A percentile compares a stretch with the other conserved stretches of the same genome.
phyloP scores from a whole-genome alignment of 1,140 invertebrate species.

The Dolichoris vasculosae region DNA sequence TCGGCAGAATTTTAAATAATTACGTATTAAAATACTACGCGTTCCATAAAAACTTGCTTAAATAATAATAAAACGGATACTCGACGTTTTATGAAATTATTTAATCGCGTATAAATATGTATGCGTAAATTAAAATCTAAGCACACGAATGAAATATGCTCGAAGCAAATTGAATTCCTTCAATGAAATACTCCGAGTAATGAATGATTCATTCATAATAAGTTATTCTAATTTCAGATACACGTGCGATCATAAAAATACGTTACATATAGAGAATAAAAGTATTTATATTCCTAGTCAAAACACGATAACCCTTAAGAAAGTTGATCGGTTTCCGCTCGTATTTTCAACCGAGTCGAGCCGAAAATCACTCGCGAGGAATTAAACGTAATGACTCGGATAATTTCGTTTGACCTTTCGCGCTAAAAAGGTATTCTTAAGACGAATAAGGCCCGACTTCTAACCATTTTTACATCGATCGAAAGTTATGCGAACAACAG shows the following conservation, averaged over 20 bases:
- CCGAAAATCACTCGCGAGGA: background rate
- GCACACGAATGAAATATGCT: background rate
- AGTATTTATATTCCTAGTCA: background rate
- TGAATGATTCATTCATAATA: background rate
- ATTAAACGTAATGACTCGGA: background rate
- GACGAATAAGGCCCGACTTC: no score
- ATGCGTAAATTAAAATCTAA: background rate
- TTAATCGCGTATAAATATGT: background rate
- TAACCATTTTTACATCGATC: no score
- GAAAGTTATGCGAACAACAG: background rate
- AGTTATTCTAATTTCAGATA: background rate
- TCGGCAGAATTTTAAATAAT: background rate
- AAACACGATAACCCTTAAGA: background rate
- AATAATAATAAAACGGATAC: background rate
- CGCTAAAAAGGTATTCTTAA: background rate
- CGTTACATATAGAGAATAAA: background rate
- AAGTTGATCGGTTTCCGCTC: background rate
- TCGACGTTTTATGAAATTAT: background rate
- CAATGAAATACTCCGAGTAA: background rate
- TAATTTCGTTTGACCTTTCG: background rate
- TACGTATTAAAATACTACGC: background rate
- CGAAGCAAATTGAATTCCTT: background rate
- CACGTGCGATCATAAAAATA: background rate
- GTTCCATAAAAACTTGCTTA: background rate
- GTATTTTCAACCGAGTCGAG: background rate